Evolutionary conservation across 2,113 vertebrate species (phyloP), one percentile per base, ranked within the genome.

Genomic region (Sminthopsis crassicaudata): DNA sequence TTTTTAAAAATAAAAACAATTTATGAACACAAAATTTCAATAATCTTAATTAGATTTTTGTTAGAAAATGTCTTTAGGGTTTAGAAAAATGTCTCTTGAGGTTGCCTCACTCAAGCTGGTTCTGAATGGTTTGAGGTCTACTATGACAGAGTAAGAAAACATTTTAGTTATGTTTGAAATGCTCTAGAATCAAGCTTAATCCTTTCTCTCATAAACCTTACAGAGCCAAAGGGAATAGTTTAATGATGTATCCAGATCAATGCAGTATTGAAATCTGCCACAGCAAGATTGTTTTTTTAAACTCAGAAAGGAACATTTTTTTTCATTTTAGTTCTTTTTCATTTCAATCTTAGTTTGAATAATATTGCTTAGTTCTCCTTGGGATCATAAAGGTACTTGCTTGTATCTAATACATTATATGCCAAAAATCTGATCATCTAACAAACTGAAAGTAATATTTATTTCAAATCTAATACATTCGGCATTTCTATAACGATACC

Each of bases 401-500:
- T 26, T n/a, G 16, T 50, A 67, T 48, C 27, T 12, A 22, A 9
- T 11, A 67, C 8, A 26, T 51, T 8, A 19, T 8, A 30, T 5
- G 0, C 25, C 14, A 6, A 46, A 11, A 57, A 36, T 25, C 12
- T 6, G 0, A 25, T 14, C 4, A 3, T 30, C 36, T 25, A 6
- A 50, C 14, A 2, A 24, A 46, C 26, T 7, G 4, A 42, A 91
- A 90, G 23, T 76, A 19, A 27, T 52, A 46, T 4, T n/a, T 53
- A 8, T 57, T 42, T 90, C 27, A 53, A 2, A 24, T 27, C 24
- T 7, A 7, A 2, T n/a, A 10, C 10, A 12, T 16, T 2, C n/a
- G 51, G 4, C 7, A 19, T 25, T 60, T 24, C 0, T 0, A 1
- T 53, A 30, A 42, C 0, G 24, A 1, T 16, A 50, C 8, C 42